Percentiles rank a stretch among this genome's conserved stretches.
Evolutionary conservation across 1,140 invertebrate genomes (phyloP).

Genomic region (Drosophila kohkoa): DNA sequence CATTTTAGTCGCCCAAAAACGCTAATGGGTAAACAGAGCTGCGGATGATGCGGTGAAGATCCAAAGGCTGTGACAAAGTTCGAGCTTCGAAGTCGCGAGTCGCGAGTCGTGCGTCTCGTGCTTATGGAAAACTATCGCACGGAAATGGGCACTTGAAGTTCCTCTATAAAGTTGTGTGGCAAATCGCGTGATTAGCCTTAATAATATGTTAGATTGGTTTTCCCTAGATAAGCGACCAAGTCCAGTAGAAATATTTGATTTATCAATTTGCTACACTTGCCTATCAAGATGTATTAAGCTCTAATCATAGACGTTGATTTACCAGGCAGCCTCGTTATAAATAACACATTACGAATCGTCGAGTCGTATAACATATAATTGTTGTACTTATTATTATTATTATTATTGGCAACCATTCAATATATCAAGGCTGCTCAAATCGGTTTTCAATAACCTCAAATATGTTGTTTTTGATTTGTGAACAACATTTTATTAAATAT

Average conservation of each 20-base stretch:
- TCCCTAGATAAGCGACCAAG: slow-evolving; percentile 37
- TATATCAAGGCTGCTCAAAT: slow-evolving; percentile 63
- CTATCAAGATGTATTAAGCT: slow-evolving; percentile 79
- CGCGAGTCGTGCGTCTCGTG: too few relatives aligned
- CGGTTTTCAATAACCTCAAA: slow-evolving; percentile 19
- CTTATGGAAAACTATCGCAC: slow-evolving; percentile 13
- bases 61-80: slow-evolving; percentile 25
- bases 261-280: slow-evolving; percentile 58
- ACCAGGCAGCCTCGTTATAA: slow-evolving; percentile 66
- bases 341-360: slow-evolving; percentile 57
- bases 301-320: slow-evolving; percentile 81
- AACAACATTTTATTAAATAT: neutral
- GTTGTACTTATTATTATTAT: slow-evolving; percentile 63
- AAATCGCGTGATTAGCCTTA: slow-evolving; percentile 61
- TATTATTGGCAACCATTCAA: slow-evolving; percentile 71
- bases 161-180: neutral
- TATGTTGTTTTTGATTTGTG: slow-evolving; percentile 60
- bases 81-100: slow-evolving; percentile 25
- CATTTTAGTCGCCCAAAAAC: slow-evolving; percentile 77
- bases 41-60: slow-evolving; percentile 60
- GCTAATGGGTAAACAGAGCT: slow-evolving; percentile 75
- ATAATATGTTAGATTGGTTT: slow-evolving; percentile 37
- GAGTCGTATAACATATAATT: slow-evolving; percentile 41
- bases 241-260: slow-evolving; percentile 63
- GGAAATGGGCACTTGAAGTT: slow-evolving; percentile 61